Conservation (phyloP, 2,888 invertebrate genomes). For the Ophion obscuratus region DNA sequence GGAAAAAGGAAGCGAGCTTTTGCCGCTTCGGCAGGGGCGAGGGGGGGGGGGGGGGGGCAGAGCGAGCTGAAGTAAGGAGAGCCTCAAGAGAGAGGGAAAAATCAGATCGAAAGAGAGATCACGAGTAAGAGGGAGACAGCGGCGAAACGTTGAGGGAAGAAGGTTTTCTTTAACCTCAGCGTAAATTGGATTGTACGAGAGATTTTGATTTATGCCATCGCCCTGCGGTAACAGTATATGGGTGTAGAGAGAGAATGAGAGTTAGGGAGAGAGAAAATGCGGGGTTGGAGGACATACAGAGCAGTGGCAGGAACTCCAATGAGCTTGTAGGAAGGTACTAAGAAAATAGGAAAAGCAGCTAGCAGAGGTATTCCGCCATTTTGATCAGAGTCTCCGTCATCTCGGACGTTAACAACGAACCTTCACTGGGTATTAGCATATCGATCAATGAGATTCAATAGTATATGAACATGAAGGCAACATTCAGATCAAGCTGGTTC, state of each 20-base stretch:
- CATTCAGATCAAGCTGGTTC: background rate
- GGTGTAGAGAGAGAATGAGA: constrained; percentile 12
- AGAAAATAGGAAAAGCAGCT: constrained; percentile 4
- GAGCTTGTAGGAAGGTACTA: constrained; percentile 39
- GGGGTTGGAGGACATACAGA: background rate
- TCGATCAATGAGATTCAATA: constrained; percentile 10
- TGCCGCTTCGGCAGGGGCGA: constrained; percentile 13
- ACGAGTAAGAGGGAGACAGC: constrained; percentile 65
- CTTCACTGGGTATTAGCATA: constrained; percentile 2
- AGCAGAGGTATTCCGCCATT: constrained; percentile 17
- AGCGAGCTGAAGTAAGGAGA: background rate
- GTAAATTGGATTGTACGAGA: constrained; percentile 76
- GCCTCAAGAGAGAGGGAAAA: constrained; percentile 42
- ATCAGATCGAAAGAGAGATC: constrained; percentile 45
- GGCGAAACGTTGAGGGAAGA: constrained; percentile 67
- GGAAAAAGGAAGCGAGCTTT: constrained; percentile 42
- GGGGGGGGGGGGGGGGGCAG: constrained; percentile 20
- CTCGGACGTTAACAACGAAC: constrained; percentile 4
- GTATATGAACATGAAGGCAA: background rate
- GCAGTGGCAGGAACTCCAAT: constrained; percentile 38
- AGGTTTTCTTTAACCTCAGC: constrained; percentile 74
- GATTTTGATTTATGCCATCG: constrained; percentile 76
- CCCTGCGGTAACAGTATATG: constrained; percentile 65
- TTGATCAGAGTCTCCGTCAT: constrained; percentile 26
- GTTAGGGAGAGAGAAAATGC: background rate